These are phyloP conservation scores for Pterois miles DNA, from an alignment of 2,797 vertebrate species.

Conservation along the genomic window DNA sequence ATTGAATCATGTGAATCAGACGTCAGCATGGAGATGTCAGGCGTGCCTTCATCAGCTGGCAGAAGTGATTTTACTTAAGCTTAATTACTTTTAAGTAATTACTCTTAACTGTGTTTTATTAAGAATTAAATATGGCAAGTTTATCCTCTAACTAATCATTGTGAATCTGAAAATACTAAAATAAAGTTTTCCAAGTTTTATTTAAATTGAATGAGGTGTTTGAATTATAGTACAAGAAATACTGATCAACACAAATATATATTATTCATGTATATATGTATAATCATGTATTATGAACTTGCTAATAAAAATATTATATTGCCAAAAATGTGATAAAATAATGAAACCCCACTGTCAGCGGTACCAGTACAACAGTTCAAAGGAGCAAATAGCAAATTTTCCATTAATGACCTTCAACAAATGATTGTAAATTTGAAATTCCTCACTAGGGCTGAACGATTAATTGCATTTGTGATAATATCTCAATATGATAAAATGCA, in stretches of 20 bases:
- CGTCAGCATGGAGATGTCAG: background rate
- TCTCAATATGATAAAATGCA: no score
- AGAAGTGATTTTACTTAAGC: background rate
- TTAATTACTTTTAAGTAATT: background rate
- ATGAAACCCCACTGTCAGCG: background rate
- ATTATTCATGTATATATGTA: no score
- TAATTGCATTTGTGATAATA: no score
- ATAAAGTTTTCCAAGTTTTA: background rate
- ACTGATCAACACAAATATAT: background rate
- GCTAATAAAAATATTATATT: background rate
- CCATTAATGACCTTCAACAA: background rate
- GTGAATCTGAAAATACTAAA: background rate
- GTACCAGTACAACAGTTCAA: background rate
- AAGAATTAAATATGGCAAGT: background rate
- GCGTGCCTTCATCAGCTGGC: background rate
- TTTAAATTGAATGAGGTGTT: background rate
- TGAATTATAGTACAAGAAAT: background rate
- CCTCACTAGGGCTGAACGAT: no score
- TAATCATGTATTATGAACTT: background rate
- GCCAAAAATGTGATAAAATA: background rate
- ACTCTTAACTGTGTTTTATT: background rate
- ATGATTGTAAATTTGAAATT: no score
- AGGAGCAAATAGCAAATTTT: background rate
- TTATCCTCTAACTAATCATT: background rate
- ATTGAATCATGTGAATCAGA: background rate